Percentiles rank a stretch among this genome's conserved stretches.
phyloP scores from a whole-genome alignment of 2,113 vertebrate genomes.

The Manacus vitellinus region DNA sequence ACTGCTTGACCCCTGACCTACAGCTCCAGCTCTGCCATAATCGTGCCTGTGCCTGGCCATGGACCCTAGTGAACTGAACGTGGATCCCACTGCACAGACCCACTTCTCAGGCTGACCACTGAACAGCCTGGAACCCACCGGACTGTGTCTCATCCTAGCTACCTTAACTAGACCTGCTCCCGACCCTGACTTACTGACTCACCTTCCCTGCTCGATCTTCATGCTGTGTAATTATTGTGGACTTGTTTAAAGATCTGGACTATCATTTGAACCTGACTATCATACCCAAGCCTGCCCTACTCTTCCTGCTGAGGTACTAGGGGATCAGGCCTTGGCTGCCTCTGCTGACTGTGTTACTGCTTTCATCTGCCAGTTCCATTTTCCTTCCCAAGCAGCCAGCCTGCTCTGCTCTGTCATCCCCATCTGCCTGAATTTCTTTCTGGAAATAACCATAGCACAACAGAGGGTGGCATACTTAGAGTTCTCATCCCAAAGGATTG shows the following conservation, averaged over 20 bases:
- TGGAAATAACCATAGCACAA: neutral
- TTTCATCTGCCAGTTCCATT: neutral
- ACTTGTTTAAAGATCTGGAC: neutral
- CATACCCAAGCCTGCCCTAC: neutral
- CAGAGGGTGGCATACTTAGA: neutral
- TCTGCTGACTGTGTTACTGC: neutral
- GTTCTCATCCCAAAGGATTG: neutral
- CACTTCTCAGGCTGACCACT: neutral
- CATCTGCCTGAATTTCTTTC: neutral
- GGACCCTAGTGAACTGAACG: neutral
- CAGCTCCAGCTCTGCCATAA: neutral
- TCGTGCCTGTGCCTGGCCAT: neutral
- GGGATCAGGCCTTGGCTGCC: neutral
- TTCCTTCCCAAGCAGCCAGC: neutral
- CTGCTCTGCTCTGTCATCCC: neutral
- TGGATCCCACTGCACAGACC: accelerated
- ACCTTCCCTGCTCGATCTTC: neutral
- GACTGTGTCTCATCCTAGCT: neutral
- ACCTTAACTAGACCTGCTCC: neutral
- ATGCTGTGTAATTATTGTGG: neutral
- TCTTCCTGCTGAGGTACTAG: neutral
- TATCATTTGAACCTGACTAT: neutral
- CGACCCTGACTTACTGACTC: neutral
- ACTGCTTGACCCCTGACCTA: neutral
- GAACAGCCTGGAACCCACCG: neutral